Percentiles rank a stretch among this genome's conserved stretches.
Conservation (phyloP, 2,888 invertebrate genomes). For the Cheilosia soror region DNA sequence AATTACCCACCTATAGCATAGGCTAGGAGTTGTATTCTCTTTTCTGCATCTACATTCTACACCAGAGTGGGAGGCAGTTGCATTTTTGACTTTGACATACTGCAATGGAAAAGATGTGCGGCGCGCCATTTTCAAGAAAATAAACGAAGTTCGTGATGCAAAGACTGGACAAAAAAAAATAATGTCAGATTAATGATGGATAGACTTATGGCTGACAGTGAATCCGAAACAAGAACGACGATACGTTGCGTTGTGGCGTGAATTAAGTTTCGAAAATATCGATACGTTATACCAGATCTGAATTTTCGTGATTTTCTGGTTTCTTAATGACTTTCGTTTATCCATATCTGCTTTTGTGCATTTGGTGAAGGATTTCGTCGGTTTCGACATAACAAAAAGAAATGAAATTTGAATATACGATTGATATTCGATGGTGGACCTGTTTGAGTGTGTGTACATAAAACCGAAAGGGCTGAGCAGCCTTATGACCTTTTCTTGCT, state of each 20-base stretch:
- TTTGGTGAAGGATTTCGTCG: neutral
- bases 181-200: constrained; percentile 8
- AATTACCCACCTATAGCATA: neutral
- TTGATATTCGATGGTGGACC: neutral
- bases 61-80: neutral
- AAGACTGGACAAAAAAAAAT: too few species aligned
- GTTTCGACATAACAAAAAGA: neutral
- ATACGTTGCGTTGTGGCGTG: too few species aligned
- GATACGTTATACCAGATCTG: too few species aligned
- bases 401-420: neutral
- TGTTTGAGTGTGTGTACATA: neutral
- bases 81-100: constrained; percentile 2
- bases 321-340: neutral
- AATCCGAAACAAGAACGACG: too few species aligned
- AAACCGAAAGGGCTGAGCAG: neutral
- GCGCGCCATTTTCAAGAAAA: neutral
- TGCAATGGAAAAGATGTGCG: neutral
- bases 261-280: too few species aligned
- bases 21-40: neutral
- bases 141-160: too few species aligned
- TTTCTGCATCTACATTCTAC: too few species aligned
- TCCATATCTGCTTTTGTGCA: neutral
- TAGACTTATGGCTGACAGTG: neutral
- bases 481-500: neutral
- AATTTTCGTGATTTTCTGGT: neutral